Base-by-base conservation (phyloP, 2,888 invertebrate species). In the Stenodema calcarata region DNA sequence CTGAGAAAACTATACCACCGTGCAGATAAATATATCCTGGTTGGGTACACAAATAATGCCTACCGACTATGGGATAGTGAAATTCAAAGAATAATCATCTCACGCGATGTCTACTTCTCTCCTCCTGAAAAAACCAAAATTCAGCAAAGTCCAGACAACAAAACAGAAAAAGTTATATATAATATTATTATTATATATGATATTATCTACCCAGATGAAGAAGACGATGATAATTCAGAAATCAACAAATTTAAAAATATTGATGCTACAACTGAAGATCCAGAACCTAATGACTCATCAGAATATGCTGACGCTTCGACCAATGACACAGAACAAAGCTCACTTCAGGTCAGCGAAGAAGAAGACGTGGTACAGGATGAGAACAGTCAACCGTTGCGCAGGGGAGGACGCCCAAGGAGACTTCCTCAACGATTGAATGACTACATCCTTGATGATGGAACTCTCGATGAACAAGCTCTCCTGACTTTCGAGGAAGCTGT, bases 1-100 rank as follows among this genome's bases (percentile, higher is more conserved):
- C 16, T 89, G 16, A 89, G 88, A 86, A 90, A 90, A 88, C 82
- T 90, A 12, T 89, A 90, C 50, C n/a, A 82, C 27, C 88, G 90
- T 88, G 89, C 88, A 82, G 88, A 89, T 83, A 89, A 90, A 70
- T 88, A 82, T n/a, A 88, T 88, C 16, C 89, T 90, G 73, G 87
- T 90, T 47, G 88, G 89, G 3, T 89, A 89, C 78, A 47, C 88
- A 1, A 54, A 87, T 23, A 88, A 89, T 86, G 88, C 87, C 11
- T 90, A 89, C 82, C 88, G 89, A 35, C 87, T 89, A 35, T 89
- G 88, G 88, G 88, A 89, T 81, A 88, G 88, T 47, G 41, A 88
- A 12, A 88, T 86, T 62, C 27, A 82, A 62, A 89, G 86, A 88
- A 88, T 89, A 9, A 44, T 75, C 41, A 18, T 30, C 12, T 84